Evolutionary conservation across 1,140 invertebrate species (phyloP).

Genomic region (Drosophila nasuta): DNA sequence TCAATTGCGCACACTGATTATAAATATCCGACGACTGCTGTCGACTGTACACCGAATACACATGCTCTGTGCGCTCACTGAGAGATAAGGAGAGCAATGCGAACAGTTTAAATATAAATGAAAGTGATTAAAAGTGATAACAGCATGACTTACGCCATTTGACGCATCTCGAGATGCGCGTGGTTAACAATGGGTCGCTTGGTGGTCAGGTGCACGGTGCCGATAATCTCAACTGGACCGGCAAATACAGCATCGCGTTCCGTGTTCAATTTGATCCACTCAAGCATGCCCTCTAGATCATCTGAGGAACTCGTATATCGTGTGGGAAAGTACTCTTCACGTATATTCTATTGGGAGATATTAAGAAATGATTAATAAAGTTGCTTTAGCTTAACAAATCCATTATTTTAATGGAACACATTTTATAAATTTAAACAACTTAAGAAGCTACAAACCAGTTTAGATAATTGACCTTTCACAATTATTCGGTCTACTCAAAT

Average conservation of each 20-base stretch:
- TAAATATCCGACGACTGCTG: conserved; percentile 83
- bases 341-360: conserved; percentile 62
- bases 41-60: conserved; percentile 82
- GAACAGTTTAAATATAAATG: not conserved
- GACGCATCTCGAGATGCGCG: conserved; percentile 78
- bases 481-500: too few relatives aligned
- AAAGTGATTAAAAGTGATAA: not conserved
- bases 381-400: too few relatives aligned
- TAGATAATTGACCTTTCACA: too few relatives aligned
- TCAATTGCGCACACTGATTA: conserved; percentile 80
- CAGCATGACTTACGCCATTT: conserved; percentile 73
- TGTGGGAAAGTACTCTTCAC: conserved; percentile 74
- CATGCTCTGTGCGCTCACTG: conserved; percentile 78
- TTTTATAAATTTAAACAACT: too few relatives aligned
- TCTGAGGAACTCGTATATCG: conserved; percentile 46
- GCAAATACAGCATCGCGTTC: conserved; percentile 83
- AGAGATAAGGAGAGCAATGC: conserved; percentile 15
- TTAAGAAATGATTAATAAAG: too few relatives aligned
- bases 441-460: too few relatives aligned
- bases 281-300: conserved; percentile 77
- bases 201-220: conserved; percentile 78
- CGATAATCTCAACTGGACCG: conserved; percentile 79
- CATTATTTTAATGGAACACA: too few relatives aligned
- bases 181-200: conserved; percentile 82
- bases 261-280: conserved; percentile 83